phyloP scores from a whole-genome alignment of 2,113 vertebrate species.

The Lepus europaeus region DNA sequence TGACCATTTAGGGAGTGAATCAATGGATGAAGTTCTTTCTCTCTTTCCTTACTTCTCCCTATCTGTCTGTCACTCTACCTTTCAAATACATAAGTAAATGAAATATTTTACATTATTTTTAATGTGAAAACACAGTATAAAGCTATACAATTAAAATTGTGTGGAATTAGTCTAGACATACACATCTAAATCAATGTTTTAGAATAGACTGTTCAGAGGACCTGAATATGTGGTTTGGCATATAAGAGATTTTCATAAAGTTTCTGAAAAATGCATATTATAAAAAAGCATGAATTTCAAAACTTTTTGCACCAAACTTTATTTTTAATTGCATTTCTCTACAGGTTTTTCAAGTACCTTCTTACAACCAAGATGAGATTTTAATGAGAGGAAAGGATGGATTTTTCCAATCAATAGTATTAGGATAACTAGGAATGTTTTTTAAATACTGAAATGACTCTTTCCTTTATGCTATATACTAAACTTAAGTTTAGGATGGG shows the following conservation, averaged over 20 bases:
- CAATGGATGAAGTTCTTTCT: too few species aligned
- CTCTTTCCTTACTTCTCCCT: too few species aligned
- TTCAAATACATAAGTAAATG: too few species aligned
- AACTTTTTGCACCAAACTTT: too few species aligned
- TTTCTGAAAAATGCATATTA: too few species aligned
- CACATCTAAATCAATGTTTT: background rate
- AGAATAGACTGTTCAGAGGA: background rate
- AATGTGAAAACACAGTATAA: slow-evolving; percentile 21
- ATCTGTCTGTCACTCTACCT: too few species aligned
- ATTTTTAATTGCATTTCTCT: too few species aligned
- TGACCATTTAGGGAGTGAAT: too few species aligned
- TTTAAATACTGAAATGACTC: slow-evolving; percentile 20
- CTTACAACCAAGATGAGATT: background rate
- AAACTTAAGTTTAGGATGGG: slow-evolving; percentile 26
- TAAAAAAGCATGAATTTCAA: too few species aligned
- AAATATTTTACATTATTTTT: background rate
- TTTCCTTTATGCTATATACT: background rate
- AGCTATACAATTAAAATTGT: background rate
- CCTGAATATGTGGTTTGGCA: background rate
- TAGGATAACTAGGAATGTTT: background rate
- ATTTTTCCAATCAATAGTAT: background rate
- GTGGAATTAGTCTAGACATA: background rate
- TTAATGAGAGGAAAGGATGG: slow-evolving; percentile 4
- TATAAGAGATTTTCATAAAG: too few species aligned
- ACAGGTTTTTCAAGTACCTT: too few species aligned